Percentiles rank a stretch among this genome's conserved stretches.
Evolutionary conservation across 2,113 vertebrate genomes (phyloP).

Genomic region (Aspiorhynchus laticeps): DNA sequence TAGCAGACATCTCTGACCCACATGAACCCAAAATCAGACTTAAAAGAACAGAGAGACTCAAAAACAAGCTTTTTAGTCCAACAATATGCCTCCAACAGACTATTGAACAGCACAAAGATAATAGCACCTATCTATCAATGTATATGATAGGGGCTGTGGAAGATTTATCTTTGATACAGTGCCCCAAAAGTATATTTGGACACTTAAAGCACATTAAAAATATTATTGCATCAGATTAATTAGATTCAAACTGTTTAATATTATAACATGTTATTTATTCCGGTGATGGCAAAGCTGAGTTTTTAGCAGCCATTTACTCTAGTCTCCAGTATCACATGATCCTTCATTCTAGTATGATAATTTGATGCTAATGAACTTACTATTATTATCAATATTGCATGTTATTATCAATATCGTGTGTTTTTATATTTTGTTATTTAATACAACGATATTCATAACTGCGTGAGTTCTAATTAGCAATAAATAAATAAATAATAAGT

Average conservation of each 20-base stretch:
- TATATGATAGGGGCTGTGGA: background rate
- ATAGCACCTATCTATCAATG: background rate
- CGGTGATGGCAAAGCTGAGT: background rate
- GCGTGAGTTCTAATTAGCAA: background rate
- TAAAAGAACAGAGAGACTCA: background rate
- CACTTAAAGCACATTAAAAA: background rate
- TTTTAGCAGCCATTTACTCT: background rate
- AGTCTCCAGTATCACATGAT: background rate
- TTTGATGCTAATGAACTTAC: background rate
- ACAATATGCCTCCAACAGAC: background rate
- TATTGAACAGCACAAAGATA: background rate
- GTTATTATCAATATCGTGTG: background rate
- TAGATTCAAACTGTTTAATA: background rate
- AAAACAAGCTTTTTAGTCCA: background rate
- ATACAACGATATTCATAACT: background rate
- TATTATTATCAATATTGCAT: background rate
- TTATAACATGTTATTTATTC: background rate
- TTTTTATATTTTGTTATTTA: background rate
- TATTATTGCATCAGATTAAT: background rate
- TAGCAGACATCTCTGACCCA: constrained; percentile 1
- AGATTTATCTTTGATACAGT: background rate
- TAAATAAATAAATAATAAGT: no score
- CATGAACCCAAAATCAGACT: background rate
- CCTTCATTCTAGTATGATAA: background rate
- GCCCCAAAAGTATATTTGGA: background rate